Evolutionary conservation across 2,113 vertebrate genomes (phyloP).

Genomic region (Pterocles gutturalis): DNA sequence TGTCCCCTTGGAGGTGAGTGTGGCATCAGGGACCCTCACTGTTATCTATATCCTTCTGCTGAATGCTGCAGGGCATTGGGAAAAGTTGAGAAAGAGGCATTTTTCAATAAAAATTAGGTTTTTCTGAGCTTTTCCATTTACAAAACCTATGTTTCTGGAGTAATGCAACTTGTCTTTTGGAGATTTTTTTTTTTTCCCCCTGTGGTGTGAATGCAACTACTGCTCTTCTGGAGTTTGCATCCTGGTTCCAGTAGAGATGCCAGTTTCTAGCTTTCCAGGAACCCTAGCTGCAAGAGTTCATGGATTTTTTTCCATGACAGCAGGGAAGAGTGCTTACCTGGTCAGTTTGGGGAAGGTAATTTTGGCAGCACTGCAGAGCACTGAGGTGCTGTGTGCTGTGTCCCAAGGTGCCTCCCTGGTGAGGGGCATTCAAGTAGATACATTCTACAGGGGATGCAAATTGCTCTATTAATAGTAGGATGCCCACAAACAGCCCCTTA

Average conservation of each 20-base stretch:
- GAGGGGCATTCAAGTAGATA: not conserved
- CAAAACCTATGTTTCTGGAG: not conserved
- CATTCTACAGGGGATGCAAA: not conserved
- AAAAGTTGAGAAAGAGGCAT: not conserved
- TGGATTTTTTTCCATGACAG: rapidly evolving
- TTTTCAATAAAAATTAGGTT: not conserved
- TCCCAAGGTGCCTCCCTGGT: not conserved
- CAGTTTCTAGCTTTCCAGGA: not conserved
- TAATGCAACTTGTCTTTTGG: not conserved
- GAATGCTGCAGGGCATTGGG: not conserved
- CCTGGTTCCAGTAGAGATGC: not conserved
- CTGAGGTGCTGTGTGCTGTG: not conserved
- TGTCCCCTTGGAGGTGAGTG: rapidly evolving
- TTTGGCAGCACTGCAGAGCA: not conserved
- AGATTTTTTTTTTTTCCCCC: not conserved
- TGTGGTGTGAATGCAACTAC: not conserved
- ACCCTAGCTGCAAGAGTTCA: not conserved
- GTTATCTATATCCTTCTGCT: not conserved
- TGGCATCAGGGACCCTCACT: no score
- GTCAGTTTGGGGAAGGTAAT: not conserved
- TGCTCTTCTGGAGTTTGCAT: not conserved
- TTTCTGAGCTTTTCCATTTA: not conserved
- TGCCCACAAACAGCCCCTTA: not conserved
- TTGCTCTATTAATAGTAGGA: not conserved
- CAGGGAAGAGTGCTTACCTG: not conserved